Evolutionary conservation across 2,113 vertebrate species (phyloP).

Genomic region (Oriolus oriolus): DNA sequence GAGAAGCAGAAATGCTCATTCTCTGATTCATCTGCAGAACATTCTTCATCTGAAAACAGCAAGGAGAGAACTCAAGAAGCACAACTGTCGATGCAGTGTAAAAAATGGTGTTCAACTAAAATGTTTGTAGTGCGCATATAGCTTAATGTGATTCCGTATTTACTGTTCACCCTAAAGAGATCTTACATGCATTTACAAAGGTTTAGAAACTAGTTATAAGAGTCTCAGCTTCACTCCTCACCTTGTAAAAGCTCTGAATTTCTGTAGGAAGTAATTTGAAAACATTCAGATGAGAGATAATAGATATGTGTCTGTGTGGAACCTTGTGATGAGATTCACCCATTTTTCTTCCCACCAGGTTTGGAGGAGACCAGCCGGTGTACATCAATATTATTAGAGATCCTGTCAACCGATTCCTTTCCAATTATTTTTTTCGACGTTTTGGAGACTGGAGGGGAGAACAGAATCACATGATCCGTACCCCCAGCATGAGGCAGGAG

Average conservation of each 20-base stretch:
- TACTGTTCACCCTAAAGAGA: neutral
- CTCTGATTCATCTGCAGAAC: neutral
- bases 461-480: constrained; percentile 97
- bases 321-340: neutral
- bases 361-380: constrained; percentile 94
- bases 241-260: neutral
- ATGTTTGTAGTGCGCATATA: neutral
- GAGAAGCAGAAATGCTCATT: neutral
- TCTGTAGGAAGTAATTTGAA: neutral
- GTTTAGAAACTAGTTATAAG: neutral
- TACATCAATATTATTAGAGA: constrained; percentile 99
- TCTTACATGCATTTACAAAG: neutral
- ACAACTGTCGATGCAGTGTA: neutral
- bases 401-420: constrained; percentile 93
- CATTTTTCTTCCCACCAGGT: constrained; percentile 73
- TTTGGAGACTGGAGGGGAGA: constrained; percentile 98
- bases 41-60: neutral
- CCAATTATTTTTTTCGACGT: constrained; percentile 98
- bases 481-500: constrained; percentile 95
- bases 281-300: neutral
- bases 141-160: neutral
- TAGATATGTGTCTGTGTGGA: neutral
- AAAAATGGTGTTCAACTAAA: neutral
- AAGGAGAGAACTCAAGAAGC: neutral
- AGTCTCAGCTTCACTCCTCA: neutral